Evolutionary conservation across 2,113 vertebrate species (phyloP).

Genomic region (Thryonomys swinderianus): DNA sequence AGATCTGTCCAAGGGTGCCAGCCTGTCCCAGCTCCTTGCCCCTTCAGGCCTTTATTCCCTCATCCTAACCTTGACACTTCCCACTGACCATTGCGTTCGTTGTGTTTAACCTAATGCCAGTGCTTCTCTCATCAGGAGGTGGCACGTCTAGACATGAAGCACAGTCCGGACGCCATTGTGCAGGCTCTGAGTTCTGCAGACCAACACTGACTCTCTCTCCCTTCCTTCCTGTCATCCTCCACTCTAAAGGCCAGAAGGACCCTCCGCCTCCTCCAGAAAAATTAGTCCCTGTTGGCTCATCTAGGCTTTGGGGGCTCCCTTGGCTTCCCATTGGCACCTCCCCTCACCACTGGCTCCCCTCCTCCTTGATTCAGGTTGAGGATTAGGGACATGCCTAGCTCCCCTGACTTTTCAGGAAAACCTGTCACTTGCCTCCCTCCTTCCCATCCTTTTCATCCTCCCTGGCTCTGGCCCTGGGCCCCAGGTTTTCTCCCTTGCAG

Average conservation of each 20-base stretch:
- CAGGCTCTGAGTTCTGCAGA: background rate
- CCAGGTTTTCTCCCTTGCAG: constrained; percentile 15
- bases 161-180: background rate
- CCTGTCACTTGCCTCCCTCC: background rate
- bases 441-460: background rate
- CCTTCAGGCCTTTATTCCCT: background rate
- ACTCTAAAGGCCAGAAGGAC: background rate
- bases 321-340: background rate
- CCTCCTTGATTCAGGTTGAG: background rate
- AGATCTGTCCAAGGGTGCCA: background rate
- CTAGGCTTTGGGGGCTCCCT: background rate
- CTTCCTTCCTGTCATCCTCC: background rate
- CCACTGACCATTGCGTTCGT: background rate
- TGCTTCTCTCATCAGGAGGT: background rate
- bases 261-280: background rate
- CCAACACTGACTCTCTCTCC: background rate
- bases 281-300: background rate
- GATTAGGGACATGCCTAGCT: background rate
- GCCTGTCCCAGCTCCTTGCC: no score
- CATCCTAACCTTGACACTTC: background rate
- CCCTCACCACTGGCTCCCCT: background rate
- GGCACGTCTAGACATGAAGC: background rate
- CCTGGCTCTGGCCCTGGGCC: background rate
- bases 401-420: background rate
- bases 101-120: background rate